Percentiles rank a stretch among this genome's conserved stretches.
Evolutionary conservation across 2,797 vertebrate species (phyloP).

Genomic region (Melanotaenia parkinsoni): DNA sequence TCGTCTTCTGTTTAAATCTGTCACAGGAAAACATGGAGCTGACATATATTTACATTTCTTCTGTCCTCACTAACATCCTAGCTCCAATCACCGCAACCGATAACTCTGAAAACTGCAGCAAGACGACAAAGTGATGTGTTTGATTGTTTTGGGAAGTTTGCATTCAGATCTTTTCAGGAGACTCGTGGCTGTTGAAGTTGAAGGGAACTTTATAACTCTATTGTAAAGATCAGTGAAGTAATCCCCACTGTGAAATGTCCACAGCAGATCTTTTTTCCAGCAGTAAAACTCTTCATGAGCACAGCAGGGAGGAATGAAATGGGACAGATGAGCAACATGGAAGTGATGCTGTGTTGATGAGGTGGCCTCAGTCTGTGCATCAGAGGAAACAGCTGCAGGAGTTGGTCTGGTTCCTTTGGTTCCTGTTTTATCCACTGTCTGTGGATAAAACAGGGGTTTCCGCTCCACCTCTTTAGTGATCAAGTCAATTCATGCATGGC

Average conservation of each 20-base stretch:
- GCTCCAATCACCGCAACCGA: not conserved
- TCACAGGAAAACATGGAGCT: not conserved
- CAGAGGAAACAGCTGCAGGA: no score
- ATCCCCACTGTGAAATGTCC: not conserved
- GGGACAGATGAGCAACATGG: no score
- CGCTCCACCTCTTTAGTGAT: no score
- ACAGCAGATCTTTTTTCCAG: conserved; percentile 7
- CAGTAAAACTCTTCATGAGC: not conserved
- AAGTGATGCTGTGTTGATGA: no score
- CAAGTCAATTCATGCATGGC: no score
- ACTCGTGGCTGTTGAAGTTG: not conserved
- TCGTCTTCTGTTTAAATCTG: not conserved
- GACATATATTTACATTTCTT: no score
- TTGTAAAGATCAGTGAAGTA: conserved; percentile 42
- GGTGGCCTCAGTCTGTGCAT: no score
- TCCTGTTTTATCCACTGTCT: no score
- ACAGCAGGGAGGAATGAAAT: conserved; percentile 2
- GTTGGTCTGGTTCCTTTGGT: no score
- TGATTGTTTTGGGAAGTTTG: conserved; percentile 19
- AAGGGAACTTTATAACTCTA: not conserved
- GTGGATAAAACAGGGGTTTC: no score
- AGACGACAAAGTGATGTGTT: conserved; percentile 1
- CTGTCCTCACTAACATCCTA: not conserved
- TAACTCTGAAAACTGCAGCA: not conserved
- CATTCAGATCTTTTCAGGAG: conserved; percentile 13